A percentile compares a stretch with the other conserved stretches of the same genome.
These are phyloP conservation scores for Drusus annulatus DNA, from an alignment of 1,140 invertebrate genomes.

Conservation along the genomic window DNA sequence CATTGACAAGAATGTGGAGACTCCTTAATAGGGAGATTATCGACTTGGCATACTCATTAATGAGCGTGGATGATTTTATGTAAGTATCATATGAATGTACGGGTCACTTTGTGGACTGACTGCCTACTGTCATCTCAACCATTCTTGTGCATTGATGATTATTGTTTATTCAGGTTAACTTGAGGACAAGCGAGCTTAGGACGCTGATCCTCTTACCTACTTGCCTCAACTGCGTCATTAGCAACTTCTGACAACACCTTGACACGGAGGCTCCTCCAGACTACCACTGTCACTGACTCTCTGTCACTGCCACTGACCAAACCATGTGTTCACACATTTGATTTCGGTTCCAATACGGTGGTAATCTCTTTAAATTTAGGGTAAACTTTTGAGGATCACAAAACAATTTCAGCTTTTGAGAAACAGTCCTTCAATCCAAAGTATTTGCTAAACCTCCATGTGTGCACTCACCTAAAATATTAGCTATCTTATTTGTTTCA, in stretches of 20 bases:
- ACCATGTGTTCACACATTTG: constrained; percentile 17
- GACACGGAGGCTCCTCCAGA: no score
- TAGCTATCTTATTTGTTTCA: no score
- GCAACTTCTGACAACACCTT: neutral
- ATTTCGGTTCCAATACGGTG: constrained; percentile 19
- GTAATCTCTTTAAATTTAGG: constrained; percentile 13
- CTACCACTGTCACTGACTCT: neutral
- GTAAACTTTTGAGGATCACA: constrained; percentile 13
- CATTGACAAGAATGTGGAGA: constrained; percentile 43
- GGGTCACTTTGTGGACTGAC: neutral
- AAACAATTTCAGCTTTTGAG: no score
- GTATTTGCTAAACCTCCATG: no score
- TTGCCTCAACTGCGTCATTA: no score
- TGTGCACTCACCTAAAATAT: no score
- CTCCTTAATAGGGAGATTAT: constrained; percentile 49
- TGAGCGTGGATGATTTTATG: constrained; percentile 51
- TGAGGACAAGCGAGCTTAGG: constrained; percentile 8
- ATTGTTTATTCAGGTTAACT: constrained; percentile 44
- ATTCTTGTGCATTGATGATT: constrained; percentile 35
- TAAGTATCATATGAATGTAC: constrained; percentile 56
- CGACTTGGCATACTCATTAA: constrained; percentile 49
- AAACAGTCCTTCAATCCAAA: no score
- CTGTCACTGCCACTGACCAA: constrained; percentile 12
- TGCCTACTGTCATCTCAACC: constrained; percentile 15
- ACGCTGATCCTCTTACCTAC: no score